Evolutionary conservation across 2,113 vertebrate genomes (phyloP).

Genomic region (Prolemur simus): DNA sequence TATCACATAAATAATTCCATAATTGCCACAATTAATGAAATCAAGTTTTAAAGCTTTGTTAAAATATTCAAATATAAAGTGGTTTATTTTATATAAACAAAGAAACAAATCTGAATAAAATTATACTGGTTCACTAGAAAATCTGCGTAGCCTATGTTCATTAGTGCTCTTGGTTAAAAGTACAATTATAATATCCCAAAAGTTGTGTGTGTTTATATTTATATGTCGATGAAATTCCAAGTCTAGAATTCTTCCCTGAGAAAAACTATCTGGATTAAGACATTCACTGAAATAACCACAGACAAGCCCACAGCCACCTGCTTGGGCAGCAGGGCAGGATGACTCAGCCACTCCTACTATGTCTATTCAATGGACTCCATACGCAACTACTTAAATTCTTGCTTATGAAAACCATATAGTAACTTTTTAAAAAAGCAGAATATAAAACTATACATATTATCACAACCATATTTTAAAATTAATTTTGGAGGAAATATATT

Average conservation of each 20-base stretch:
- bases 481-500: not conserved
- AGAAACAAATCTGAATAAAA: not conserved
- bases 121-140: not conserved
- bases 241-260: not conserved
- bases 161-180: constrained; percentile 35
- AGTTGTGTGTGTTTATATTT: not conserved
- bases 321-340: not conserved
- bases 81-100: not conserved
- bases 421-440: not conserved
- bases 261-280: constrained; percentile 21
- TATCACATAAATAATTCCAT: not conserved
- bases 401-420: not conserved
- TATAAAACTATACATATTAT: constrained; percentile 7
- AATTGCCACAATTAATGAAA: not conserved
- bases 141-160: not conserved
- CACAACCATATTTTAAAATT: not conserved
- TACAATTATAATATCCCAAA: not conserved
- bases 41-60: not conserved
- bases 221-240: constrained; percentile 35
- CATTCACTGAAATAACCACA: not conserved
- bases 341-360: not conserved
- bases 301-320: not conserved
- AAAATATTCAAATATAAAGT: not conserved
- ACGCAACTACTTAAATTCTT: constrained; percentile 5
- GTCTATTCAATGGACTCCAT: not conserved